These are phyloP conservation scores for Plodia interpunctella DNA, from an alignment of 1,140 invertebrate genomes.

Conservation along the genomic window DNA sequence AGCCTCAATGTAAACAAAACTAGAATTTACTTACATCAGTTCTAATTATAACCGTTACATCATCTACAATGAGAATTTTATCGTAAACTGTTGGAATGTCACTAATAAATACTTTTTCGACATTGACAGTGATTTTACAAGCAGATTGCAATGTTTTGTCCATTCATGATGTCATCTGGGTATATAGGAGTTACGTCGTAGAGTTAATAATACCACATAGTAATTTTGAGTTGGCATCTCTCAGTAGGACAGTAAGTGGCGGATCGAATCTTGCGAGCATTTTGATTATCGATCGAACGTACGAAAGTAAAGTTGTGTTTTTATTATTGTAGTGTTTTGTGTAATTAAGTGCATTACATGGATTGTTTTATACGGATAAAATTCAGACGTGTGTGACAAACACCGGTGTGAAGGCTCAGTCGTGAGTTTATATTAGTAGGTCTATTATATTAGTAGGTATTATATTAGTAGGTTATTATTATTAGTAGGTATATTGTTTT, in stretches of 20 bases:
- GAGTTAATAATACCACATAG: constrained; percentile 33
- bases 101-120: constrained; percentile 10
- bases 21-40: constrained; percentile 49
- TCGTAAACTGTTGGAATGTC: constrained; percentile 6
- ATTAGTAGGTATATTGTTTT: too few species aligned
- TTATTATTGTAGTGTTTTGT: too few species aligned
- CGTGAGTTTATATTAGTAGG: too few species aligned
- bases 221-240: constrained; percentile 40
- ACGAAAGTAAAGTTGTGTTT: not conserved
- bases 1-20: constrained; percentile 58
- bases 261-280: constrained; percentile 24
- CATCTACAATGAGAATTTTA: not conserved
- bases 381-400: too few species aligned
- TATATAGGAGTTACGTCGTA: constrained; percentile 24
- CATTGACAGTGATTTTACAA: constrained; percentile 29
- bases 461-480: too few species aligned
- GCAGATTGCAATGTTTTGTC: constrained; percentile 24
- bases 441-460: too few species aligned
- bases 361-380: too few species aligned
- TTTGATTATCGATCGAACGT: constrained; percentile 21
- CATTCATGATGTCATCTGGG: constrained; percentile 33
- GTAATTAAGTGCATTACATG: too few species aligned
- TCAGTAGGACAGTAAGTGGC: constrained; percentile 39
- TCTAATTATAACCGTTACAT: not conserved
- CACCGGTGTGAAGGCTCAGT: too few species aligned